A percentile compares a stretch with the other conserved stretches of the same genome.
phyloP scores from a whole-genome alignment of 2,888 invertebrate genomes.

The Mythimna pallens region DNA sequence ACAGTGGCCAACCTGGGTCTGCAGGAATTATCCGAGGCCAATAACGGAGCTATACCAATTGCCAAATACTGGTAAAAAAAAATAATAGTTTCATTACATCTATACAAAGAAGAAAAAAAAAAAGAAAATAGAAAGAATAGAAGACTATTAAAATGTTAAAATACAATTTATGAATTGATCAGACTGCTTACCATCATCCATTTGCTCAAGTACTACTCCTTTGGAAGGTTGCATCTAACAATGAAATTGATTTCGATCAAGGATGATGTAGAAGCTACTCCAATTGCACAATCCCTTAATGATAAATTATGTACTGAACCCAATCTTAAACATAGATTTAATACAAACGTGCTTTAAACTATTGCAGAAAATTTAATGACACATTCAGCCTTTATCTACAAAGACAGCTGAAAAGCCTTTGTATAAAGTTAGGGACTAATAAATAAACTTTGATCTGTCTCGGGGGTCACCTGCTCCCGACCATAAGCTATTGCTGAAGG shows the following conservation, averaged over 20 bases:
- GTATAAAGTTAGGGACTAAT: constrained; percentile 53
- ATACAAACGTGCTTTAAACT: constrained; percentile 29
- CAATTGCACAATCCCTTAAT: constrained; percentile 37
- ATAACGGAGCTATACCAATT: too few relatives aligned
- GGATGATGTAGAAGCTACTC: constrained; percentile 40
- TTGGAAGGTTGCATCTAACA: constrained; percentile 41
- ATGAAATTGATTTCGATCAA: constrained; percentile 46
- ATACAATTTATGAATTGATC: constrained; percentile 1
- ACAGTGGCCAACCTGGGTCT: too few relatives aligned
- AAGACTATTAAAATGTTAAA: neutral
- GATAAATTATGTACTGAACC: constrained; percentile 37
- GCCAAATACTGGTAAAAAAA: too few relatives aligned
- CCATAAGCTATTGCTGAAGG: constrained; percentile 42
- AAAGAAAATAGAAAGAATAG: neutral
- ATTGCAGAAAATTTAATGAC: constrained; percentile 40
- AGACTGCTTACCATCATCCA: constrained; percentile 14
- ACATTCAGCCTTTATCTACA: constrained; percentile 49
- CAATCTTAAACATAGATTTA: constrained; percentile 28
- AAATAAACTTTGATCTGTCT: constrained; percentile 56
- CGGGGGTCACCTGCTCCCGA: constrained; percentile 45
- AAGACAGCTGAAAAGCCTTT: constrained; percentile 60
- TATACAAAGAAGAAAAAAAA: too few relatives aligned
- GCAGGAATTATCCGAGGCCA: too few relatives aligned
- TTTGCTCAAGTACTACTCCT: neutral
- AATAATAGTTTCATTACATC: too few relatives aligned